Evolutionary conservation across 2,888 invertebrate genomes (phyloP).

Genomic region (Lochmaea capreae): DNA sequence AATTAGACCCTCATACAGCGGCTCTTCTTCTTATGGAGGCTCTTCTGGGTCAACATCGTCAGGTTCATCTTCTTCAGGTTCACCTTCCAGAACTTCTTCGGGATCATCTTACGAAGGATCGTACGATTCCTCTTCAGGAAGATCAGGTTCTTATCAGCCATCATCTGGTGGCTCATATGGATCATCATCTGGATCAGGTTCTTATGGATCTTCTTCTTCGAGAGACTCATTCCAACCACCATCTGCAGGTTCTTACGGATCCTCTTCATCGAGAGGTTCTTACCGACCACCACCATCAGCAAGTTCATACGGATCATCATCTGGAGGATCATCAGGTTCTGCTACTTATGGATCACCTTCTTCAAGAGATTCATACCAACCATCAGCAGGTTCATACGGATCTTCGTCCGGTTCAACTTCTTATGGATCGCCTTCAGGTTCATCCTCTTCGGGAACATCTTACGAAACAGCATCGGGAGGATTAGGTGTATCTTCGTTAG

Average conservation of each 20-base stretch:
- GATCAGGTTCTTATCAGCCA: background rate
- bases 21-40: background rate
- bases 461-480: background rate
- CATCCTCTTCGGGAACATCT: background rate
- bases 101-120: background rate
- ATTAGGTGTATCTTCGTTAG: background rate
- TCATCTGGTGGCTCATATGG: background rate
- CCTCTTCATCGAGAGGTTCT: background rate
- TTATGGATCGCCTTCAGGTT: slow-evolving; percentile 4
- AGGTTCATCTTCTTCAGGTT: slow-evolving; percentile 4
- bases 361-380: no score
- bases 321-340: background rate
- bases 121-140: background rate
- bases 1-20: slow-evolving; percentile 5
- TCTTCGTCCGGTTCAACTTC: background rate
- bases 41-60: background rate
- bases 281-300: background rate
- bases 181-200: no score
- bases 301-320: background rate
- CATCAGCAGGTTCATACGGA: background rate
- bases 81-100: background rate
- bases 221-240: no score
- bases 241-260: background rate
- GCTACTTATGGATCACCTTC: no score
- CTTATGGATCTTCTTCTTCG: no score